Evolutionary conservation across 2,113 vertebrate genomes (phyloP), one percentile per base, ranked within the genome.

Genomic region (Nothobranchius furzeri): DNA sequence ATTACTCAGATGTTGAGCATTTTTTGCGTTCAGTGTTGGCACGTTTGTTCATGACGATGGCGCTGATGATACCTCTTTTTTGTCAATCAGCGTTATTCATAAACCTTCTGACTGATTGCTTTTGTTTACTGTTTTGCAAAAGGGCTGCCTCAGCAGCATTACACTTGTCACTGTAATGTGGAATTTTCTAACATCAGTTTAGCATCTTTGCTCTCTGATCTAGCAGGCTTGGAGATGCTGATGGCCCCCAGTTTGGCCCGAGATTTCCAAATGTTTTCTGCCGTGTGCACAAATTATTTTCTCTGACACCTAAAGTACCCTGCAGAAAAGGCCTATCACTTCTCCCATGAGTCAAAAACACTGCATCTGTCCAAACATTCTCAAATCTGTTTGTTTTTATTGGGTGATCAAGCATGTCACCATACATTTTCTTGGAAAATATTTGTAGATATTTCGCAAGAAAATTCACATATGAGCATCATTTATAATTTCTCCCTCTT

Each of bases 81-180:
- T 60, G 42, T 30, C 83, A 67, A 75, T 76, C 61, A 78, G 64
- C 77, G 73, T 73, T 68, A 82, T 71, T 68, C 70, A 73, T 78
- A 68, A 86, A 58, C 79, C 78, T 73, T 82, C 68, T 83, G 80
- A 82, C 68, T 89, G 85, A 88, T 86, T 80, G 78, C 79, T 80
- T 81, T 75, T 82, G 69, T 77, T 81, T 83, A 68, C 64, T 68
- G 68, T 74, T 73, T 59, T 62, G 57, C 43, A 74, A 61, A 60
- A 42, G 67, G 68, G 68, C 69, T 51, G 25, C 78, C 60, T 68
- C 57, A 68, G 25, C 20, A 12, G 40, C 48, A 55, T 56, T 60
- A 73, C 66, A 68, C 42, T 40, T 47, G 20, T 64, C 57, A 61
- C 55, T 35, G 59, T 60, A 45, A 46, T 47, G 64, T 57, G 66